Base-by-base conservation (phyloP, 2,113 vertebrate genomes). In the Psettodes erumei region DNA sequence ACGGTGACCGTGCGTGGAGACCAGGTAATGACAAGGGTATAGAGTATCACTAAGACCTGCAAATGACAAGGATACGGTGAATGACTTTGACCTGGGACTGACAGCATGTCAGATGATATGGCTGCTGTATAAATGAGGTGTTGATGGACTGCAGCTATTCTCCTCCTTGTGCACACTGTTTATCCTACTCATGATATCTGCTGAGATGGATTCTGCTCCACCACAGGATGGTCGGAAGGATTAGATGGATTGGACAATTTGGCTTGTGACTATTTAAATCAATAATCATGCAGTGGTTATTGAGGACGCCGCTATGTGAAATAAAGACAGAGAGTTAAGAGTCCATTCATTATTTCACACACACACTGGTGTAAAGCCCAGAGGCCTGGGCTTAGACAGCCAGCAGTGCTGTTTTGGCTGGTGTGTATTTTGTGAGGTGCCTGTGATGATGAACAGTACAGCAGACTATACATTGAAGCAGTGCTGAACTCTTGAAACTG, bases 351-450 rank as follows among this genome's bases (percentile, higher is more conserved):
- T 40, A 63, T 54, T 59, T 47, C 55, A 51, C 71, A 63, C 71
- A 75, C 66, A 12, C 5, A 0, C 1, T 16, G 25, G 45, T 51
- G 74, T 73, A 51, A 80, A 86, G 63, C 71, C 69, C 47, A 30
- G 61, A 55, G 81, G 45, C 30, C 56, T 2, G 11, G 47, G 56
- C 56, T 69, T 23, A 71, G 67, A 64, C 71, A 69, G 74, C 27
- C 47, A 43, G 76, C 40, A 16, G 59, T 7, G 71, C 66, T 67
- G 68, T 19, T 62, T 37, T 72, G 74, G 68, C 81, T 43, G 37
- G 23, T 42, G 86, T 89, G 78, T 75, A 64, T 72, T 92, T 89
- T 89, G 89, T 23, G 85, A 90, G 88, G 92, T 91, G 92, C 37
- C 67, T 83, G 76, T 93, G 90, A 93, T 71, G 89, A 77, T 69